Evolutionary conservation across 2,113 vertebrate genomes (phyloP), one percentile per base, ranked within the genome.

Genomic region (Eurypyga helias): DNA sequence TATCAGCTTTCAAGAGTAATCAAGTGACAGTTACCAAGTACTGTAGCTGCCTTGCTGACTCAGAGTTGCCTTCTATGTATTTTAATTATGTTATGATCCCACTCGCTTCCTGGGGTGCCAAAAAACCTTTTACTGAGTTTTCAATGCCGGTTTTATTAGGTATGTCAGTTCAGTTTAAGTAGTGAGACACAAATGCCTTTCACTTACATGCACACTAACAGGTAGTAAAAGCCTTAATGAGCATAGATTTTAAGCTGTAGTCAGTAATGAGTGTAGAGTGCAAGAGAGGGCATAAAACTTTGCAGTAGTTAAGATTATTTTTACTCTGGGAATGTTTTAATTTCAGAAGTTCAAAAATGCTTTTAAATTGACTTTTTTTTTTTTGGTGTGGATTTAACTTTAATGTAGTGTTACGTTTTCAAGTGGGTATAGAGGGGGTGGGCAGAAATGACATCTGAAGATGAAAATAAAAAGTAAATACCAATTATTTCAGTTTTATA

Each of bases 171-270:
- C 85, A 91, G 48, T 96, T 87, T 95, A 95, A 93, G 70, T 10
- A 91, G 81, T 97, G 64, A 86, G 77, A 91, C 70, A 75, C 41
- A 76, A 71, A 93, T 3, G 18, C 14, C 55, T 92, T 96, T 93
- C 57, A 70, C 66, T 83, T 87, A 66, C 61, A 21, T 61, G 78
- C 24, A 20, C 31, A 81, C 43, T 41, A 80, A 95, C 85, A 93
- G 94, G 83, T 91, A 97, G 90, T 82, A 93, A 97, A 96, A 96
- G 61, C 89, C 87, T 93, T 96, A 96, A 96, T 92, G 96, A 96
- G 85, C 91, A 87, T 10, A 75, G 58, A 94, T 89, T 96, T 96
- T 93, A 90, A 96, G 52, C 73, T 45, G 48, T 36, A 94, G 83
- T 69, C 14, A 23, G 77, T 94, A 96, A 96, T 93, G 90, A 96